Conservation (phyloP, 1,140 invertebrate species). For the Dreissena rostriformis region DNA sequence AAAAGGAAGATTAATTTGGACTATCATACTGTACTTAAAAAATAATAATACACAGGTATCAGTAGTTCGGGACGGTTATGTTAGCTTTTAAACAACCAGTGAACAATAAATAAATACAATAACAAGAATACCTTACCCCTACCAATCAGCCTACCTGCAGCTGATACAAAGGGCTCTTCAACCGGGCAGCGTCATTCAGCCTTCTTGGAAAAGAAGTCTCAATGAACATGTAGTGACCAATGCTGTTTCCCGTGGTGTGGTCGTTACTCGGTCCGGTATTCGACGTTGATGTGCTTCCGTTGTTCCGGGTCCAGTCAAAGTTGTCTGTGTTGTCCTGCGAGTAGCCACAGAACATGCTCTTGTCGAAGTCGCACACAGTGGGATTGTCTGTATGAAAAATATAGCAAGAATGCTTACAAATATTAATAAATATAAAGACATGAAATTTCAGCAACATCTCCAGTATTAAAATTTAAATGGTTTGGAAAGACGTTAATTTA, state of each 20-base stretch:
- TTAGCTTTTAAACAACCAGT: too few relatives aligned
- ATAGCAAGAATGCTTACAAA: neutral
- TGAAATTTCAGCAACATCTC: too few relatives aligned
- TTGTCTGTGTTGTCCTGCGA: constrained; percentile 85
- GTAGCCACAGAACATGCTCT: constrained; percentile 87
- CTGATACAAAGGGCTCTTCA: constrained; percentile 82
- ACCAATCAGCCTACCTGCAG: constrained; percentile 26
- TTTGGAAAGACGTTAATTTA: too few relatives aligned
- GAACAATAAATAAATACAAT: too few relatives aligned
- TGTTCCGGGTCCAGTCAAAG: constrained; percentile 73
- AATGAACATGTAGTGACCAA: constrained; percentile 89
- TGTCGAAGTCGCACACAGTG: constrained; percentile 83
- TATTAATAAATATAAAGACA: too few relatives aligned
- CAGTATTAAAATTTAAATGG: too few relatives aligned
- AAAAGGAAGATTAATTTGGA: too few relatives aligned
- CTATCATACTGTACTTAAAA: neutral
- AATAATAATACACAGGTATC: neutral
- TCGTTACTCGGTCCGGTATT: constrained; percentile 72
- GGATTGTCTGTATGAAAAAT: neutral
- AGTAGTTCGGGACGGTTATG: neutral
- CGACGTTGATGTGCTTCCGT: constrained; percentile 53
- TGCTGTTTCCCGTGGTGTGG: constrained; percentile 70
- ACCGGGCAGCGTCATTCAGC: constrained; percentile 85
- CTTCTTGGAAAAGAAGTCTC: constrained; percentile 84
- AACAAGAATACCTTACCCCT: too few relatives aligned